These are phyloP conservation scores for Myiagra hebetior DNA, from an alignment of 2,113 vertebrate genomes.

Conservation along the genomic window DNA sequence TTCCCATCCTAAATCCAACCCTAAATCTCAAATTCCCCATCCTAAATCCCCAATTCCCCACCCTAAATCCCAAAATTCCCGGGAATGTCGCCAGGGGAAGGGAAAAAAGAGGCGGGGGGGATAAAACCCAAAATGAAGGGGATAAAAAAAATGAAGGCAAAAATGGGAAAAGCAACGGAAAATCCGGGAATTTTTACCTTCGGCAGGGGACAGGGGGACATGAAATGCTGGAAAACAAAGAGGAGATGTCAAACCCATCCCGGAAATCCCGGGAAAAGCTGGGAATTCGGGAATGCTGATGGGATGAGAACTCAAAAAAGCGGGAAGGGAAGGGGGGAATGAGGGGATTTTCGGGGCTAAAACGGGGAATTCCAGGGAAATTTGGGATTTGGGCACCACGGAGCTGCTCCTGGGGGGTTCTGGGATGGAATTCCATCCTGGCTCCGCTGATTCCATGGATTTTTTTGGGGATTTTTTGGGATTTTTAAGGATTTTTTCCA, in stretches of 20 bases:
- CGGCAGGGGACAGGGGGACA: conserved; percentile 77
- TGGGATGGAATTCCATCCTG: background rate
- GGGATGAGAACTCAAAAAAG: background rate
- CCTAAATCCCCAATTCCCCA: too few relatives aligned
- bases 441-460: too few relatives aligned
- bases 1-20: too few relatives aligned
- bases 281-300: background rate
- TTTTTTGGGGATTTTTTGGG: background rate
- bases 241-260: conserved; percentile 63
- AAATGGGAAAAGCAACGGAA: background rate
- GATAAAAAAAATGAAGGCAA: background rate
- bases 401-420: background rate
- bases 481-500: background rate
- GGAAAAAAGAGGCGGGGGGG: too few relatives aligned
- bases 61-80: background rate
- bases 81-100: background rate
- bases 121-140: background rate
- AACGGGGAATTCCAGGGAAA: background rate
- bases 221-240: conserved; percentile 80
- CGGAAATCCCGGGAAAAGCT: background rate
- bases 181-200: conserved; percentile 74
- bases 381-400: background rate
- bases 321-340: background rate
- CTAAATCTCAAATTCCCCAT: too few relatives aligned
- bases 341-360: too few relatives aligned